These are phyloP conservation scores for Cheirogaleus major DNA, from an alignment of 2,797 vertebrate species.

Conservation along the genomic window DNA sequence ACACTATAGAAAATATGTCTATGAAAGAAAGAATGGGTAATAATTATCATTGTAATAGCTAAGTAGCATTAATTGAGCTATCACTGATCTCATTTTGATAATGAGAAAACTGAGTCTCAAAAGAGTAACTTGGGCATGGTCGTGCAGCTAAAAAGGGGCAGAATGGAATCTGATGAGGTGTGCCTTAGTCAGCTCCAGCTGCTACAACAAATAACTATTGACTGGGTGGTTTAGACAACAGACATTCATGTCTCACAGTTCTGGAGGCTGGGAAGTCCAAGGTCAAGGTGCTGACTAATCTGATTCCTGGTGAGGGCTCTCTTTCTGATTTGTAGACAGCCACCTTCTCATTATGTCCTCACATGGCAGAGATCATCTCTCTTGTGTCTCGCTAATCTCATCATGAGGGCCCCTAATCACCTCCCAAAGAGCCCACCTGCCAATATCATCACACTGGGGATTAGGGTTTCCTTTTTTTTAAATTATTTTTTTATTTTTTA, in stretches of 20 bases:
- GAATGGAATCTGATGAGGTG: background rate
- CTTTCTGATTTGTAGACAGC: background rate
- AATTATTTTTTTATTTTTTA: too few species aligned
- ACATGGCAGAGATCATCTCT: background rate
- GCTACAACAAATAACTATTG: too few species aligned
- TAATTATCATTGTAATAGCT: background rate
- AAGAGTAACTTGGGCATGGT: background rate
- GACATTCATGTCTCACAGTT: background rate
- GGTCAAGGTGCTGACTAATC: background rate
- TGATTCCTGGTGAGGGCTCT: background rate
- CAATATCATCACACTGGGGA: background rate
- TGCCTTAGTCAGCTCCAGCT: background rate
- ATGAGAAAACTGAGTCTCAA: background rate
- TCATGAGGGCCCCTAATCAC: background rate
- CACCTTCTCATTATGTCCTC: background rate
- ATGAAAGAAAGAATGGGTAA: background rate
- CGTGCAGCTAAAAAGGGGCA: rapidly evolving
- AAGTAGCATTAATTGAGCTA: background rate
- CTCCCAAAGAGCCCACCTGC: background rate
- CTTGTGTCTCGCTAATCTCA: background rate
- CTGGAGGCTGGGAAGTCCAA: background rate
- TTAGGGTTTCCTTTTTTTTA: background rate
- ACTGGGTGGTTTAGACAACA: background rate
- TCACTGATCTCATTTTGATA: background rate
- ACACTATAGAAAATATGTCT: background rate